These are phyloP conservation scores for Girardia tigrina DNA, from an alignment of 2,888 invertebrate genomes.

Conservation along the genomic window DNA sequence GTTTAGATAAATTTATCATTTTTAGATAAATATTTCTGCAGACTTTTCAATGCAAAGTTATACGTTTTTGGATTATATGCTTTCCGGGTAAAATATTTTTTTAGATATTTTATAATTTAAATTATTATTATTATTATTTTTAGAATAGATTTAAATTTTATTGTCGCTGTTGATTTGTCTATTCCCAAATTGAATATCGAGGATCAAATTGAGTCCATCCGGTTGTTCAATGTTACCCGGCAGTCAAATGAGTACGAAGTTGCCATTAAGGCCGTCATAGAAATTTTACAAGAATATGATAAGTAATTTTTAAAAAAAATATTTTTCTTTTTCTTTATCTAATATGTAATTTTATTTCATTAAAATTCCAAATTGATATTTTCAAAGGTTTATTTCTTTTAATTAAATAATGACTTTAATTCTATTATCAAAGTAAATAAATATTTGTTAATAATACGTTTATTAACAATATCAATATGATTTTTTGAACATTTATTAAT, in stretches of 20 bases:
- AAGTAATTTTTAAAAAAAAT: neutral
- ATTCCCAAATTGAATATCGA: slow-evolving; percentile 12
- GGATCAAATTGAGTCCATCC: slow-evolving; percentile 2
- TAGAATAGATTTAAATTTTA: slow-evolving; percentile 8
- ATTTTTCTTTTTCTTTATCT: neutral
- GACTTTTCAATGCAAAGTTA: neutral
- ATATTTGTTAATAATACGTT: too few species aligned
- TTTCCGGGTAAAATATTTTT: neutral
- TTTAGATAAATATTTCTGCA: neutral
- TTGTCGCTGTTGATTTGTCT: slow-evolving; percentile 3
- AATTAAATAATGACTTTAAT: too few species aligned
- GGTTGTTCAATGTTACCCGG: neutral
- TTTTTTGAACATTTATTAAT: too few species aligned
- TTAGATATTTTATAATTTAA: neutral
- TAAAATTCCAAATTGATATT: too few species aligned
- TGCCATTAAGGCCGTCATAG: neutral
- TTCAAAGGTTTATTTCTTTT: too few species aligned
- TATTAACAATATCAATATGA: too few species aligned
- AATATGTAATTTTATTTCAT: too few species aligned
- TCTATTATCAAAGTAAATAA: too few species aligned
- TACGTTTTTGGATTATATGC: slow-evolving; percentile 12
- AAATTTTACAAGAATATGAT: slow-evolving; percentile 19
- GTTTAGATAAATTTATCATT: neutral
- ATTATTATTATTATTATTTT: neutral
- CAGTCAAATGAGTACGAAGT: neutral